Evolutionary conservation across 2,113 vertebrate genomes (phyloP), one percentile per base, ranked within the genome.

Genomic region (Phycodurus eques): DNA sequence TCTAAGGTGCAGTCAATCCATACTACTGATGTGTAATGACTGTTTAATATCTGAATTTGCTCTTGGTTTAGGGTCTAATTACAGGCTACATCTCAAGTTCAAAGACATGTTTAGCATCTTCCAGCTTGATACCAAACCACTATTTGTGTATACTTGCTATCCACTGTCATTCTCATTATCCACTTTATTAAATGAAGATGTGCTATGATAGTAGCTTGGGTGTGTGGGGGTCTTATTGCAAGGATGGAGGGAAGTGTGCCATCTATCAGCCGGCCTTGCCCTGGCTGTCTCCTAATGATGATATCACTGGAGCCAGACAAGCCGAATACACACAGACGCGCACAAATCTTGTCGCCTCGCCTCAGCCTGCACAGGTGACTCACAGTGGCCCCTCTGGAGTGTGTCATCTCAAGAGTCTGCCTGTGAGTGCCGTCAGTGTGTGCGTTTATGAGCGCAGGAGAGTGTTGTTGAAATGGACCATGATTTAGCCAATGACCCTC

Each of bases 291-390:
- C 81, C 69, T 81, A 19, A 73, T 82, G 89, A 90, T 91, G 90
- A 91, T 79, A 88, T 91, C 90, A 91, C 83, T 86, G 90, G 88
- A 90, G 90, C 88, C 90, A 88, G 87, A 81, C 82, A 56, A 44
- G 53, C 70, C 64, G 33, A 35, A 5, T 73, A 79, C 71, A 64
- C 60, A 70, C 47, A 54, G 69, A 72, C 68, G 47, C 57, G 64
- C 80, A 80, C 83, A 79, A 79, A 85, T 46, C 64, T 73, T 47
- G 81, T 79, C 71, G 83, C 80, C 88, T 80, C 43, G 72, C 80
- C 82, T 85, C 77, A 66, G 78, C 75, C 78, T 73, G 67, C 62
- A 15, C 84, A 88, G 88, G 86, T 91, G 90, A 91, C 87, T 91
- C 88, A 91, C 87, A 62, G 77, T 59, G 66, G 77, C 79, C 83